phyloP scores from a whole-genome alignment of 2,113 vertebrate genomes.

The Etia nguti region DNA sequence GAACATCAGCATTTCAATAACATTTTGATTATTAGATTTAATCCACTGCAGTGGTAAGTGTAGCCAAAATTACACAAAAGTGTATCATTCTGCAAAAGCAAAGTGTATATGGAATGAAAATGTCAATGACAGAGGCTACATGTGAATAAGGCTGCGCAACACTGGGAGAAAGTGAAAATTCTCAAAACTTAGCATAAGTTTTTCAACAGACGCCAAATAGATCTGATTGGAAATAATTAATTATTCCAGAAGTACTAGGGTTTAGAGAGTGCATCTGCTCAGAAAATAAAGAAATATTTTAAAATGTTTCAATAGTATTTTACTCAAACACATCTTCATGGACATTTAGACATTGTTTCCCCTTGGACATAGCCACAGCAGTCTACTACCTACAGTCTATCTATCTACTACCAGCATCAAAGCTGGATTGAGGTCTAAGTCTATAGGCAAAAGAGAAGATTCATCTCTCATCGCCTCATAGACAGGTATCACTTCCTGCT shows the following conservation, averaged over 20 bases:
- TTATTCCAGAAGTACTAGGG: neutral
- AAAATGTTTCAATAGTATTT: neutral
- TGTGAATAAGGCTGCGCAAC: neutral
- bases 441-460: neutral
- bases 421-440: neutral
- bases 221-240: neutral
- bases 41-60: neutral
- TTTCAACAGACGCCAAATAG: neutral
- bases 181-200: neutral
- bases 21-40: neutral
- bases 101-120: neutral
- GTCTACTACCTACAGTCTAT: neutral
- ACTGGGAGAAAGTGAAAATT: neutral
- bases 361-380: neutral
- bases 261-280: neutral
- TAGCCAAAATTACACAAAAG: neutral
- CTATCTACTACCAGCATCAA: neutral
- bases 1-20: neutral
- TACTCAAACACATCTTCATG: neutral
- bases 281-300: neutral
- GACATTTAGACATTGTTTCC: neutral
- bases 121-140: neutral
- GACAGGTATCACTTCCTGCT: neutral
- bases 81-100: neutral
- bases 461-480: neutral